Evolutionary conservation across 2,113 vertebrate genomes (phyloP).

Genomic region (Corythoichthys intestinalis): DNA sequence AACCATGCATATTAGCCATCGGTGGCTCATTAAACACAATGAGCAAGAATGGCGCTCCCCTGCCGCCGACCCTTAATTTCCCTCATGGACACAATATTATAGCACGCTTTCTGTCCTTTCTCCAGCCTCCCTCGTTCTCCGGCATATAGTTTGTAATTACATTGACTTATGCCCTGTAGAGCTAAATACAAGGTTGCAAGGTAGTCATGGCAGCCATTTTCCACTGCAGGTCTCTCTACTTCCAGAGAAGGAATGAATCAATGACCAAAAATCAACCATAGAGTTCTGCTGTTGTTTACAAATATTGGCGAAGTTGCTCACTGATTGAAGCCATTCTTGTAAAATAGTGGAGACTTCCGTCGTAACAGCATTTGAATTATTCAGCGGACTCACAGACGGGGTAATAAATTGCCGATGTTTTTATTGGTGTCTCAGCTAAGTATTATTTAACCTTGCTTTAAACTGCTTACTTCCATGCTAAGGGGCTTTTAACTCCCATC

Average conservation of each 20-base stretch:
- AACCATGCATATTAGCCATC: constrained; percentile 75
- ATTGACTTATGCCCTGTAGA: constrained; percentile 45
- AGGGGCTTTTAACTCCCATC: constrained; percentile 78
- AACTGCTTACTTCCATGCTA: constrained; percentile 72
- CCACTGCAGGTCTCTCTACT: constrained; percentile 9
- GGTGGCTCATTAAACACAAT: constrained; percentile 78
- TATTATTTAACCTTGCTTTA: constrained; percentile 80
- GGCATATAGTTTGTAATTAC: constrained; percentile 53
- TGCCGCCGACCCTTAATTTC: constrained; percentile 75
- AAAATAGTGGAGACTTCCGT: constrained; percentile 45
- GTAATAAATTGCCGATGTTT: constrained; percentile 76
- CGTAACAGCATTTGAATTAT: constrained; percentile 69
- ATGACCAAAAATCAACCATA: constrained; percentile 14
- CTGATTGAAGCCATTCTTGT: constrained; percentile 59
- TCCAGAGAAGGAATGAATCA: constrained; percentile 9
- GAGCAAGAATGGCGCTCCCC: constrained; percentile 70
- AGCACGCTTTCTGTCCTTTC: constrained; percentile 21
- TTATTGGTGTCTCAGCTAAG: constrained; percentile 75
- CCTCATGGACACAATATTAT: constrained; percentile 72
- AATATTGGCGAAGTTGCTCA: constrained; percentile 48
- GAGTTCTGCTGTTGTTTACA: constrained; percentile 4
- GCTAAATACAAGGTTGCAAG: constrained; percentile 49
- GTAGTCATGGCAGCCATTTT: constrained; percentile 39
- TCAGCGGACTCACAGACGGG: constrained; percentile 61
- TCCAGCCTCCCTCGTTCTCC: constrained; percentile 4